Evolutionary conservation across 2,888 invertebrate genomes (phyloP).

Genomic region (Papilio protenor): DNA sequence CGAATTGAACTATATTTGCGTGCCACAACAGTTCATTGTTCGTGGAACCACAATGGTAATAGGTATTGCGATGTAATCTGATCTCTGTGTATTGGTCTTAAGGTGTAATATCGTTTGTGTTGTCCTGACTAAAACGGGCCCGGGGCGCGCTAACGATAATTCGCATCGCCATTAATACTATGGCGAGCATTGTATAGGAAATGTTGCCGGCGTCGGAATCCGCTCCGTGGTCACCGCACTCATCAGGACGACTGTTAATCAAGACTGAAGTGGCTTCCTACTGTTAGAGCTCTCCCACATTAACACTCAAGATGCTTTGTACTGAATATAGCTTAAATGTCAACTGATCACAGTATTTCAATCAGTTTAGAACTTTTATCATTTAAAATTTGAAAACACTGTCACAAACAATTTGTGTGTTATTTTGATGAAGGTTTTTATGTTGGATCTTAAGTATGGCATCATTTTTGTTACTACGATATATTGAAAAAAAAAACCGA

Average conservation of each 20-base stretch:
- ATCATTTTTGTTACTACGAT: too few species aligned
- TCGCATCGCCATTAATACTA: conserved; percentile 56
- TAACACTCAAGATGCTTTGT: background rate
- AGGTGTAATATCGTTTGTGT: conserved; percentile 13
- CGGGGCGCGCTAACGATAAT: conserved; percentile 56
- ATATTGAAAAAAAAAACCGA: background rate
- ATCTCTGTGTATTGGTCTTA: conserved; percentile 15
- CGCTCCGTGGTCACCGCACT: conserved; percentile 44
- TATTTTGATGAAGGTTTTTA: too few species aligned
- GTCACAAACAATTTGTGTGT: background rate
- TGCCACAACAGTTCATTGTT: conserved; percentile 41
- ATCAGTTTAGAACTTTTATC: background rate
- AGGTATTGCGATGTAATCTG: conserved; percentile 16
- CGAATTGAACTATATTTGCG: conserved; percentile 43
- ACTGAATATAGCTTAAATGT: background rate
- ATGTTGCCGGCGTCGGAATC: conserved; percentile 52
- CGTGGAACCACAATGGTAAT: conserved; percentile 40
- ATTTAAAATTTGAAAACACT: background rate
- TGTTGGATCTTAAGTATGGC: too few species aligned
- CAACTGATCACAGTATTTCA: background rate
- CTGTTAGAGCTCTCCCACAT: conserved; percentile 27
- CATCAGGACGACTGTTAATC: conserved; percentile 41
- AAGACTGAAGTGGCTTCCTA: conserved; percentile 40
- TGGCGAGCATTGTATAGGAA: conserved; percentile 51
- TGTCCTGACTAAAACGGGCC: conserved; percentile 31